phyloP scores from a whole-genome alignment of 2,888 invertebrate species.

The Lomographa bimaculata region DNA sequence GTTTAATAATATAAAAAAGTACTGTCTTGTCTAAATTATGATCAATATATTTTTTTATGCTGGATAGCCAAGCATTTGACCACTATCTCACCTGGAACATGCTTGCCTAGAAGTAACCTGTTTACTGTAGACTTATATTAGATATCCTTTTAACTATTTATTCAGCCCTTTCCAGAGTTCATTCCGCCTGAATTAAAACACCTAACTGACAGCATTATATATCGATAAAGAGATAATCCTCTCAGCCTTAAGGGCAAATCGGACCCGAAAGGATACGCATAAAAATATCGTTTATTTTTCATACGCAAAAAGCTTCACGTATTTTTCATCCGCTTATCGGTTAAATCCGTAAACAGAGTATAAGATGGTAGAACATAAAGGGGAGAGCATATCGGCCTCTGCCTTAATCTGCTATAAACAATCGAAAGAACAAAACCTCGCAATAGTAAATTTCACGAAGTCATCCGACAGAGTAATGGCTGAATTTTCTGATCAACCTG shows the following conservation, averaged over 20 bases:
- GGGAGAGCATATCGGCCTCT: constrained; percentile 53
- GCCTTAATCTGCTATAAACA: constrained; percentile 70
- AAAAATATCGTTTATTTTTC: constrained; percentile 51
- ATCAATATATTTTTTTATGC: too few relatives aligned
- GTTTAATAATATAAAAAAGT: too few relatives aligned
- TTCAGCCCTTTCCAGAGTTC: too few relatives aligned
- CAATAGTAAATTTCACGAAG: constrained; percentile 64
- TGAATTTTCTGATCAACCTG: constrained; percentile 53
- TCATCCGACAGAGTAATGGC: constrained; percentile 64
- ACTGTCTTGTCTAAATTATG: too few relatives aligned
- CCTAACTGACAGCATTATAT: constrained; percentile 33
- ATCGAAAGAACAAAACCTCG: constrained; percentile 61
- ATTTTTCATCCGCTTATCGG: constrained; percentile 60
- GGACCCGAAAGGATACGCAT: constrained; percentile 32
- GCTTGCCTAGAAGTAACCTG: too few relatives aligned
- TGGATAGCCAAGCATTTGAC: too few relatives aligned
- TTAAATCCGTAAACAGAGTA: constrained; percentile 50
- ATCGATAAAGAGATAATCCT: constrained; percentile 49
- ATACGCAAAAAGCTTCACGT: constrained; percentile 49
- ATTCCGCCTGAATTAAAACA: not conserved
- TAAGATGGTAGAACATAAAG: constrained; percentile 46
- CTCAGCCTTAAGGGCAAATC: constrained; percentile 27
- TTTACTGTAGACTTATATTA: too few relatives aligned
- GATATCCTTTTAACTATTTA: too few relatives aligned
- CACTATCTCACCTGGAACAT: too few relatives aligned